phyloP scores from a whole-genome alignment of 2,113 vertebrate species.

The Forbesichthys agassizii region DNA sequence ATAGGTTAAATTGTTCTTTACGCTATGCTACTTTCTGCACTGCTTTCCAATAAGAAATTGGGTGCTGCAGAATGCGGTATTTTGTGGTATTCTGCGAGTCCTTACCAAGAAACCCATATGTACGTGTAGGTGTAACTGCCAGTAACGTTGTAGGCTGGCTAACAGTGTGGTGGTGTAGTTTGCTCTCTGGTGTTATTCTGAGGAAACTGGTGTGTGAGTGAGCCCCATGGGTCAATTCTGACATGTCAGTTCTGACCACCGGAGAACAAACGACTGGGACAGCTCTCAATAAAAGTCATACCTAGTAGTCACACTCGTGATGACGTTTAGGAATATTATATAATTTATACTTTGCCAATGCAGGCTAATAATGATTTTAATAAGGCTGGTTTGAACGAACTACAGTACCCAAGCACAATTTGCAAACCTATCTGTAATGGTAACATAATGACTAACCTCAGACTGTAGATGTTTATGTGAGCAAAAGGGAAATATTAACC shows the following conservation, averaged over 20 bases:
- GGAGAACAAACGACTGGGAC: constrained; percentile 7
- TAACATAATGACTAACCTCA: constrained; percentile 7
- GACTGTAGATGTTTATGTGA: constrained; percentile 1
- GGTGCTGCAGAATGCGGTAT: constrained; percentile 31
- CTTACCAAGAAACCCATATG: not conserved
- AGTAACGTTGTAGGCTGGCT: not conserved
- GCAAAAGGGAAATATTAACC: constrained; percentile 18
- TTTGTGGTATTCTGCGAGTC: constrained; percentile 26
- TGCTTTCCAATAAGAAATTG: constrained; percentile 37
- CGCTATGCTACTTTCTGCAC: constrained; percentile 24
- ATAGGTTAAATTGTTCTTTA: constrained; percentile 24
- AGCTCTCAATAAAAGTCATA: constrained; percentile 32
- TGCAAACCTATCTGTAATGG: not conserved
- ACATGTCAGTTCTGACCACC: too few species aligned
- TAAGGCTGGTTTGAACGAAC: not conserved
- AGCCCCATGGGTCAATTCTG: too few species aligned
- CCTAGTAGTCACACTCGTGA: too few species aligned
- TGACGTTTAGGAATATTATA: too few species aligned
- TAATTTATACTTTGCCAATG: not conserved
- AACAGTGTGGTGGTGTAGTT: too few species aligned
- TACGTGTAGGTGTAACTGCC: not conserved
- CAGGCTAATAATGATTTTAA: not conserved
- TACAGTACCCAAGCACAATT: not conserved
- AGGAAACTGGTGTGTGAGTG: too few species aligned
- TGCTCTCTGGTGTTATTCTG: too few species aligned